phyloP scores from a whole-genome alignment of 2,797 vertebrate species.

The Pteropus rufus region DNA sequence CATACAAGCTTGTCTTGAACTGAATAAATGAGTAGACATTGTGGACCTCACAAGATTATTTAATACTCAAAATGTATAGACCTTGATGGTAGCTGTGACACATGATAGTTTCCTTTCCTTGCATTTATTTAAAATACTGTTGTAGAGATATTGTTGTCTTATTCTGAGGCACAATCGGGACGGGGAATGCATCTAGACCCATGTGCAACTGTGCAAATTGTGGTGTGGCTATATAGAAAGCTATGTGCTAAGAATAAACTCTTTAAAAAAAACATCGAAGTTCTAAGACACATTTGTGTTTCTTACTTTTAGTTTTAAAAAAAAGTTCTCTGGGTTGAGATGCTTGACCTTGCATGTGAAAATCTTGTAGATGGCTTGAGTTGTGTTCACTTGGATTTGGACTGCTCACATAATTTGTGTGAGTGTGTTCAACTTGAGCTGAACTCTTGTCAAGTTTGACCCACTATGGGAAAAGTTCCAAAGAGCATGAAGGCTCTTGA shows the following conservation, averaged over 20 bases:
- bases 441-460: conserved; percentile 41
- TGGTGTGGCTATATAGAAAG: conserved; percentile 83
- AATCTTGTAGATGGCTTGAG: background rate
- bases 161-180: conserved; percentile 75
- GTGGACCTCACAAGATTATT: conserved; percentile 81
- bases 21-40: conserved; percentile 69
- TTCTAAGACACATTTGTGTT: conserved; percentile 79
- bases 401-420: conserved; percentile 49
- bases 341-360: conserved; percentile 45
- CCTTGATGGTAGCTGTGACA: conserved; percentile 75
- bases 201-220: conserved; percentile 78
- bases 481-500: conserved; percentile 63
- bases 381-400: conserved; percentile 56
- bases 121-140: conserved; percentile 82
- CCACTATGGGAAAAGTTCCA: conserved; percentile 57
- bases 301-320: conserved; percentile 68
- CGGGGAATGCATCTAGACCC: conserved; percentile 71
- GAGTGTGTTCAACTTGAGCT: conserved; percentile 61
- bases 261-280: conserved; percentile 81
- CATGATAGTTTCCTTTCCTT: conserved; percentile 73
- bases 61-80: conserved; percentile 80
- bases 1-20: conserved; percentile 64
- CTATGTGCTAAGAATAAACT: conserved; percentile 84
- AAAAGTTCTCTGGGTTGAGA: conserved; percentile 38
- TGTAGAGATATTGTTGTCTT: conserved; percentile 77